Evolutionary conservation across 2,797 vertebrate genomes (phyloP).

Genomic region (Nannoperca obscura): DNA sequence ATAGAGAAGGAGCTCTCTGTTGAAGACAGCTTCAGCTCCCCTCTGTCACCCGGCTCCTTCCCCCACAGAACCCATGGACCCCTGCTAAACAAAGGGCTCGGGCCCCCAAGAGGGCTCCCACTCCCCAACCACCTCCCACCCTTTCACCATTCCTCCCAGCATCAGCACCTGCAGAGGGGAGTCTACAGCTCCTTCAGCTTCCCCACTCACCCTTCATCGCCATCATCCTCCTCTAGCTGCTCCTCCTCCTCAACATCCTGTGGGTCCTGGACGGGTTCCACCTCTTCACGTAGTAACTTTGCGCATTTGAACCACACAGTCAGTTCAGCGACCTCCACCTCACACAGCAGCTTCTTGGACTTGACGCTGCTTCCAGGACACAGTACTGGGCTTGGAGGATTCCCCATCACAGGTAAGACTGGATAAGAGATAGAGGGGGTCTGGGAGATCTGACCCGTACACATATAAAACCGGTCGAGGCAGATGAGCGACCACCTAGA

Average conservation of each 20-base stretch:
- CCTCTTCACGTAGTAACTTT: slow-evolving; percentile 86
- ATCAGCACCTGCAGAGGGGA: slow-evolving; percentile 84
- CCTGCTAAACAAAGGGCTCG: slow-evolving; percentile 75
- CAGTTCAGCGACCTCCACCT: slow-evolving; percentile 87
- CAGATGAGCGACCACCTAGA: too few relatives aligned
- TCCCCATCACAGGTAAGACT: slow-evolving; percentile 91
- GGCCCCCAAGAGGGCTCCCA: slow-evolving; percentile 74
- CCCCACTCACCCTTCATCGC: slow-evolving; percentile 84
- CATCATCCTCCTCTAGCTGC: slow-evolving; percentile 17
- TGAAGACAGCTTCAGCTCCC: slow-evolving; percentile 82
- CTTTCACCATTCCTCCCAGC: slow-evolving; percentile 90
- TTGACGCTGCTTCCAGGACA: slow-evolving; percentile 90
- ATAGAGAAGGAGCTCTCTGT: slow-evolving; percentile 95
- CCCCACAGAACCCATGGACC: slow-evolving; percentile 88
- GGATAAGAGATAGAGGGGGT: neutral
- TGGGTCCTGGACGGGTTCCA: slow-evolving; percentile 70
- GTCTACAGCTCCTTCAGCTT: slow-evolving; percentile 86
- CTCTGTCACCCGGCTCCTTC: slow-evolving; percentile 83
- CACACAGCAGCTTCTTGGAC: slow-evolving; percentile 94
- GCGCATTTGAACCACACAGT: slow-evolving; percentile 92
- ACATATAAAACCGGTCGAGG: too few relatives aligned
- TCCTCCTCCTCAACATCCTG: slow-evolving; percentile 25
- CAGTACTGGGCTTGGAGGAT: slow-evolving; percentile 91
- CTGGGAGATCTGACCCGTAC: neutral
- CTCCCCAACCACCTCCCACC: slow-evolving; percentile 87